phyloP scores from a whole-genome alignment of 1,140 invertebrate species.

The Drosophila bipectinata region DNA sequence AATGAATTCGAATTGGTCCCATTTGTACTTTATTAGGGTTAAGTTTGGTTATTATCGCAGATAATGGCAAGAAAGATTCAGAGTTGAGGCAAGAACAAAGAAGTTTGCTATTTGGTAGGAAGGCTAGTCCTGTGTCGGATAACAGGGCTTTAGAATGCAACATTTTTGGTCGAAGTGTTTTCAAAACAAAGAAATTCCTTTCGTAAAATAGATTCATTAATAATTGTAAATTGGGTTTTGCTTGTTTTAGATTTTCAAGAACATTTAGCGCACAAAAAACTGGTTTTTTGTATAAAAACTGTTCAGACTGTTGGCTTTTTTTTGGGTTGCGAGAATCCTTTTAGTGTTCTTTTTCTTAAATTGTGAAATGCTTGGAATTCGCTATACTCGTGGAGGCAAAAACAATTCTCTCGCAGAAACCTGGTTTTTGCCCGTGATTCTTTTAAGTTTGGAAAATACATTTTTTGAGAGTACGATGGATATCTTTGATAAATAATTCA shows the following conservation, averaged over 20 bases:
- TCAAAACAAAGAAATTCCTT: neutral
- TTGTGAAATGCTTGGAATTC: too few species aligned
- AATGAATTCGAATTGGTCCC: constrained; percentile 81
- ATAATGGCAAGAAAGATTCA: constrained; percentile 37
- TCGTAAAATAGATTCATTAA: too few species aligned
- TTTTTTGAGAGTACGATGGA: constrained; percentile 15
- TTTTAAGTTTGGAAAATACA: constrained; percentile 11
- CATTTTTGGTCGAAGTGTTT: neutral
- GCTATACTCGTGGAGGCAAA: too few species aligned
- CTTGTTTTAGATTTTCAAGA: too few species aligned
- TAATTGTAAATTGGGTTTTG: too few species aligned
- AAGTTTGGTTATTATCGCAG: constrained; percentile 65
- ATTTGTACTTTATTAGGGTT: constrained; percentile 82
- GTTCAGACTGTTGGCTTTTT: too few species aligned
- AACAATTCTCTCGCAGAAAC: too few species aligned
- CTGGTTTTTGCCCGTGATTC: neutral
- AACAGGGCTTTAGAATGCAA: neutral
- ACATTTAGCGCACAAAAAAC: too few species aligned
- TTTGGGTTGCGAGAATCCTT: too few species aligned
- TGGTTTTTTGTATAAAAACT: too few species aligned
- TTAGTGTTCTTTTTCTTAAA: too few species aligned
- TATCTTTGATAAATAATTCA: constrained; percentile 73
- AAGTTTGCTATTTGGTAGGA: constrained; percentile 22
- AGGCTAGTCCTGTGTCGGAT: neutral
- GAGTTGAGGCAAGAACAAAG: constrained; percentile 21